Conservation (phyloP, 2,797 vertebrate species). For the Cirrhinus molitorella region DNA sequence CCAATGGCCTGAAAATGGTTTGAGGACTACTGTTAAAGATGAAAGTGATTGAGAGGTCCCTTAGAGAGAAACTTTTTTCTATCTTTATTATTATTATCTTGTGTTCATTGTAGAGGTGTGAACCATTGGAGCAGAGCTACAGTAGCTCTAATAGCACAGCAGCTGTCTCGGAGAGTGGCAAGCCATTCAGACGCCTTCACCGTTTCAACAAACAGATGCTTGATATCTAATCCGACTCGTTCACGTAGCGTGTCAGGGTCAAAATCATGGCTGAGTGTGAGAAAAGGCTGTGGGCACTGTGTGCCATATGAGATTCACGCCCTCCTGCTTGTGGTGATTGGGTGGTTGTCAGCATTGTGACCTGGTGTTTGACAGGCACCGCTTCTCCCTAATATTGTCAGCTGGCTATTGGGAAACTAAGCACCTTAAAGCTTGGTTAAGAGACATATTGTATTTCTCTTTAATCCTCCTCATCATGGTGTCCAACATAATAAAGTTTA, state of each 20-base stretch:
- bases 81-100: not conserved
- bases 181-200: conserved; percentile 46
- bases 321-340: conserved; percentile 29
- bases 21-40: not conserved
- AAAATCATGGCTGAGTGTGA: conserved; percentile 55
- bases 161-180: conserved; percentile 53
- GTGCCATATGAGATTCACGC: conserved; percentile 48
- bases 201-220: conserved; percentile 60
- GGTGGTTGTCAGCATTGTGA: conserved; percentile 33
- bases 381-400: conserved; percentile 45
- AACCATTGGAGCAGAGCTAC: conserved; percentile 23
- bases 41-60: not conserved
- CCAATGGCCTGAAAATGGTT: not conserved
- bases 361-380: conserved; percentile 23
- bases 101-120: conserved; percentile 26
- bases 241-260: conserved; percentile 48
- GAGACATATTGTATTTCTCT: conserved; percentile 44
- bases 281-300: conserved; percentile 34
- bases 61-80: not conserved
- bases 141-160: conserved; percentile 40
- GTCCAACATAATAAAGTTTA: conserved; percentile 34
- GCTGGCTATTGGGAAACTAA: conserved; percentile 42
- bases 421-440: conserved; percentile 34
- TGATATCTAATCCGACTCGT: conserved; percentile 54
- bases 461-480: conserved; percentile 26